Evolutionary conservation across 2,888 invertebrate species (phyloP), one percentile per base, ranked within the genome.

Genomic region (Cephus pulcher): DNA sequence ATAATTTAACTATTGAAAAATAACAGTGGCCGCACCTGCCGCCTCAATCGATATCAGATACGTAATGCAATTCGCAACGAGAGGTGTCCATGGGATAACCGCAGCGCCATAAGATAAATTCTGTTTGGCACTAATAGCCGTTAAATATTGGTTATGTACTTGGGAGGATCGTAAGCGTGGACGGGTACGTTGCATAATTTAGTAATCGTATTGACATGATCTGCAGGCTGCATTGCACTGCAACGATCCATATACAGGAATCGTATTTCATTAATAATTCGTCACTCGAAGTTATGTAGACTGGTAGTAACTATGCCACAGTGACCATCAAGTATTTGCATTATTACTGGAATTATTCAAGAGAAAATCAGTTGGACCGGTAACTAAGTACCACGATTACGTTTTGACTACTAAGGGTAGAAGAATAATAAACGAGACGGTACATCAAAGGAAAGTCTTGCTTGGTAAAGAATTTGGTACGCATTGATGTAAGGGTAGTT

Each of bases 61-160:
- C 81, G 82, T 80, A 78, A 81, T 83, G 85, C 84, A 71, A 71
- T 34, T 71, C 32, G 71, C 32, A 34, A 71, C 12, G 71, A 34
- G 71, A 71, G 71, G 71, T 56, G 56, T 56, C 56, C 56, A 56
- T 23, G 56, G 56, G 56, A 56, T 56, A 56, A 56, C 56, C 56
- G 23, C 56, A 71, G 33, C 68, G 82, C 84, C 84, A 83, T 84
- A 86, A 86, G 86, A 86, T 87, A 86, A 87, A 87, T 87, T 87
- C 87, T 86, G 83, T 87, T 87, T 87, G 87, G 84, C 87, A 85
- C 82, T 87, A 87, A 87, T 86, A 85, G 84, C 83, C 81, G 86
- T 87, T 87, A 87, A 87, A 86, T 87, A 87, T 87, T 87, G 87
- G 86, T 86, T 85, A 87, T 85, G 84, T 82, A 81, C 81, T 82